Evolutionary conservation across 2,888 invertebrate species (phyloP).

Genomic region (Aspidiotus rigidus): DNA sequence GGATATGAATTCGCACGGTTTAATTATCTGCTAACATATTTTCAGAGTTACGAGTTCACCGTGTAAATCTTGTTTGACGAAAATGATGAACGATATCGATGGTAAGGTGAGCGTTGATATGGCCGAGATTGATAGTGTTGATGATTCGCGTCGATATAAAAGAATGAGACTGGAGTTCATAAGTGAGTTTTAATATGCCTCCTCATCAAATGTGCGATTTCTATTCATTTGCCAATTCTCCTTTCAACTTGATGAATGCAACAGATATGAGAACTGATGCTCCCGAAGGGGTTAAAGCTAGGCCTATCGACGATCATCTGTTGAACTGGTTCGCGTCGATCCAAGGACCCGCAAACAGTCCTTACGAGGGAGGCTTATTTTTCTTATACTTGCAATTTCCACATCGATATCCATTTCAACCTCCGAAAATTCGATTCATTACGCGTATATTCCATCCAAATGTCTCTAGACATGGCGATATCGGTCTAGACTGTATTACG

Average conservation of each 20-base stretch:
- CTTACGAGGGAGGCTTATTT: slow-evolving; percentile 89
- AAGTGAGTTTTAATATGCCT: slow-evolving; percentile 39
- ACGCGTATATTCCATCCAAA: slow-evolving; percentile 92
- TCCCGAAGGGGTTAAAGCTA: slow-evolving; percentile 75
- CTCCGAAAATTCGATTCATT: slow-evolving; percentile 82
- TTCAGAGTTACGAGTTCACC: slow-evolving; percentile 70
- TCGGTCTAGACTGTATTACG: slow-evolving; percentile 88
- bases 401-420: slow-evolving; percentile 78
- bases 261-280: slow-evolving; percentile 60
- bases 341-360: slow-evolving; percentile 81
- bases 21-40: slow-evolving; percentile 34
- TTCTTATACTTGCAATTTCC: slow-evolving; percentile 84
- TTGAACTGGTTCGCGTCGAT: slow-evolving; percentile 93
- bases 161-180: slow-evolving; percentile 66
- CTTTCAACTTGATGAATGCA: slow-evolving; percentile 18
- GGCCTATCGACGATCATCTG: slow-evolving; percentile 66
- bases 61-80: slow-evolving; percentile 76
- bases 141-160: slow-evolving; percentile 73
- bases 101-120: slow-evolving; percentile 49
- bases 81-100: slow-evolving; percentile 49
- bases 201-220: not conserved
- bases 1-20: not conserved
- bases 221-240: not conserved
- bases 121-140: slow-evolving; percentile 57
- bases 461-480: slow-evolving; percentile 88